phyloP scores from a whole-genome alignment of 2,797 vertebrate species.

The Mareca strepera region DNA sequence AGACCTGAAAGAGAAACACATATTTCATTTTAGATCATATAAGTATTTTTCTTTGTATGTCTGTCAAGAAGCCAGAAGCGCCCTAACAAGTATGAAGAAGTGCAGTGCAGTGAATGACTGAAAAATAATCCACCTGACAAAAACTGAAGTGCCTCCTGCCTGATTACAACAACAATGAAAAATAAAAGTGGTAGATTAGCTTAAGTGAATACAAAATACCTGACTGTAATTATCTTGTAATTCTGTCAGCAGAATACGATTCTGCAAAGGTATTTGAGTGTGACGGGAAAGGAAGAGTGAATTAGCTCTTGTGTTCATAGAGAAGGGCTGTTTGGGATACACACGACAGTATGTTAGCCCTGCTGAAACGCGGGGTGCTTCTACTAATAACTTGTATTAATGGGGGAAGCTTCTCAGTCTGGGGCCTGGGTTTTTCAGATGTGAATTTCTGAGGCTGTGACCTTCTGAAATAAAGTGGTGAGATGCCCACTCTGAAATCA shows the following conservation, averaged over 20 bases:
- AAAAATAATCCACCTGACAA: conserved; percentile 68
- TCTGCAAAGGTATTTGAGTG: not conserved
- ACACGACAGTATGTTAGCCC: accelerated
- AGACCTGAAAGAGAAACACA: conserved; percentile 82
- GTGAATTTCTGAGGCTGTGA: not conserved
- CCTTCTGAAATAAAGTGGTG: not conserved
- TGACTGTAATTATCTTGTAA: conserved; percentile 58
- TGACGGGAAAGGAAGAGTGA: not conserved
- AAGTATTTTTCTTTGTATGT: conserved; percentile 52
- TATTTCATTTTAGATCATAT: conserved; percentile 69
- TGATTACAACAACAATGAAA: conserved; percentile 20
- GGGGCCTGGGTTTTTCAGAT: not conserved
- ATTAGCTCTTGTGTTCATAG: not conserved
- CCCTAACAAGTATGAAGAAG: conserved; percentile 29
- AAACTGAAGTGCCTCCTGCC: conserved; percentile 1
- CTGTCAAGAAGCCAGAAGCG: conserved; percentile 64
- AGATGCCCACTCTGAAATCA: not conserved
- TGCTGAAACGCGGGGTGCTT: accelerated
- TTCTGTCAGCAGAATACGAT: not conserved
- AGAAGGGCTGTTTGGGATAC: not conserved
- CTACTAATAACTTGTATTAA: not conserved
- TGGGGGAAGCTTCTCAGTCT: not conserved
- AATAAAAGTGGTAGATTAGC: conserved; percentile 49
- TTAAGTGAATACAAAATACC: conserved; percentile 51
- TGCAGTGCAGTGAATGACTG: not conserved